phyloP scores from a whole-genome alignment of 2,113 vertebrate genomes.

The Xenus cinereus region DNA sequence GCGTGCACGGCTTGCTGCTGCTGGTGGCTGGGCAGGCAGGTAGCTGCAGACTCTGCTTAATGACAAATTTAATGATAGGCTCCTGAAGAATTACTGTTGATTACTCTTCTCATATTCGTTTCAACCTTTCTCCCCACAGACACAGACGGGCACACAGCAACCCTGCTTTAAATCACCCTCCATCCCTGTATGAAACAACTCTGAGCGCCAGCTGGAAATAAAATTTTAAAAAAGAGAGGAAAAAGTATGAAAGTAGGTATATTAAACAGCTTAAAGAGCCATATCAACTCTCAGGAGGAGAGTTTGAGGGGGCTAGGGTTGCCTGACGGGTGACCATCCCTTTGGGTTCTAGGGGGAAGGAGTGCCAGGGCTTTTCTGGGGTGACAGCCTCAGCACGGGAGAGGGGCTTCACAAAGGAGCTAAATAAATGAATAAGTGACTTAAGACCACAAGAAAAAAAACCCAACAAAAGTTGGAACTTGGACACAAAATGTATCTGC shows the following conservation, averaged over 20 bases:
- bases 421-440: neutral
- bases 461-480: neutral
- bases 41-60: neutral
- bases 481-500: neutral
- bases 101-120: neutral
- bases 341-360: neutral
- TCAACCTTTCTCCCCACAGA: neutral
- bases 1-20: neutral
- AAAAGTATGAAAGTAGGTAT: neutral
- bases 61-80: neutral
- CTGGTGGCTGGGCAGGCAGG: neutral
- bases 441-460: neutral
- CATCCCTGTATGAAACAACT: neutral
- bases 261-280: neutral
- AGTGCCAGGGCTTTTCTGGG: fast-evolving
- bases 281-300: neutral
- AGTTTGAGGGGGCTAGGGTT: neutral
- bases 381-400: neutral
- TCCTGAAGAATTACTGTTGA: constrained; percentile 25
- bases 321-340: fast-evolving
- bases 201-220: neutral
- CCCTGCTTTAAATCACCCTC: constrained; percentile 21
- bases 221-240: too few species aligned
- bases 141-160: neutral
- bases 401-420: too few species aligned